Evolutionary conservation across 2,888 invertebrate genomes (phyloP).

Genomic region (Harmothoe impar): DNA sequence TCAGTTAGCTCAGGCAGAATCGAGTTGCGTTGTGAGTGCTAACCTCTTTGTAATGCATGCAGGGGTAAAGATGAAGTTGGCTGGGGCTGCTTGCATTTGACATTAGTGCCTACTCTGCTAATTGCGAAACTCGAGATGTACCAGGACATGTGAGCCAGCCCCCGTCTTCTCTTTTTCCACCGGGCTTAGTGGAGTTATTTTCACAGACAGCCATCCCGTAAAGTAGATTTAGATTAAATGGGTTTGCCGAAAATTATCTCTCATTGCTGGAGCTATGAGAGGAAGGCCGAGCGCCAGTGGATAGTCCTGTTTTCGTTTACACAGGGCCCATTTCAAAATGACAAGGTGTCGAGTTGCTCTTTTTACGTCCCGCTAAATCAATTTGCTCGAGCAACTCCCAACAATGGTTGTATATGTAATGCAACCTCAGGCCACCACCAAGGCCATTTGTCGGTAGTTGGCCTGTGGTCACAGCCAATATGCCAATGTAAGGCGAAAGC

Average conservation of each 20-base stretch:
- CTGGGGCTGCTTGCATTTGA: constrained; percentile 24
- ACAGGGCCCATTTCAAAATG: constrained; percentile 40
- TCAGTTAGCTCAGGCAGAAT: no score
- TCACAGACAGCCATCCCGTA: not conserved
- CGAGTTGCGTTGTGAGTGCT: not conserved
- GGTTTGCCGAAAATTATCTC: constrained; percentile 22
- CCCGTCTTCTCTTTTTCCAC: not conserved
- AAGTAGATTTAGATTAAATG: constrained; percentile 42
- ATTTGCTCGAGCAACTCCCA: constrained; percentile 15
- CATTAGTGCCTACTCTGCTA: not conserved
- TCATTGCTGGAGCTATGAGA: not conserved
- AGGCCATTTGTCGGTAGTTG: not conserved
- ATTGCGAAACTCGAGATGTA: not conserved
- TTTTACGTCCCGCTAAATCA: constrained; percentile 24
- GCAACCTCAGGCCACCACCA: not conserved
- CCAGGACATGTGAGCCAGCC: not conserved
- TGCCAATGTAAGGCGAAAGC: no score
- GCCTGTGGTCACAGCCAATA: no score
- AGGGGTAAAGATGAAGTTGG: not conserved
- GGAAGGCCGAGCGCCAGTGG: not conserved
- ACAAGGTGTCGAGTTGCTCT: constrained; percentile 5
- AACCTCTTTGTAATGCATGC: constrained; percentile 8
- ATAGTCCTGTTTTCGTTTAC: constrained; percentile 40
- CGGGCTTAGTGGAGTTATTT: not conserved
- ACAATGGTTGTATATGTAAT: not conserved